These are phyloP conservation scores for Potamarius usumacintae DNA, from an alignment of 2,113 vertebrate species.

Conservation along the genomic window DNA sequence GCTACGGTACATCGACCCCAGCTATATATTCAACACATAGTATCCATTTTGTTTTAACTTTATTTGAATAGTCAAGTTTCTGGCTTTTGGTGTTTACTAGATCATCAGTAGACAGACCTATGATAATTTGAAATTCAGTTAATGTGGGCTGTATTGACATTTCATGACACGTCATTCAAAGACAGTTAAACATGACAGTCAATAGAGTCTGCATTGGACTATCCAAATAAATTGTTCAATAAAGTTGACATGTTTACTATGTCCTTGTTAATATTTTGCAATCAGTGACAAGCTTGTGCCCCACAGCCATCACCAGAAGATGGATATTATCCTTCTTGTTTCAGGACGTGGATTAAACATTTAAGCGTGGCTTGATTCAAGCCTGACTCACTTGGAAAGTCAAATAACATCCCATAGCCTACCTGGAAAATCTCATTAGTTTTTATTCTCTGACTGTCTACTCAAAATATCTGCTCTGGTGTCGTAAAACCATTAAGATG, in stretches of 20 bases:
- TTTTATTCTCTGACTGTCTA: not conserved
- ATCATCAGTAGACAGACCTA: not conserved
- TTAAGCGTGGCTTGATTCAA: not conserved
- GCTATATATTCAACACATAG: not conserved
- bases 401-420: not conserved
- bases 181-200: not conserved
- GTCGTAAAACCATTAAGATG: not conserved
- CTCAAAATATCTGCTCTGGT: not conserved
- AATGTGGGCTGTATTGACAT: not conserved
- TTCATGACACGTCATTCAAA: not conserved
- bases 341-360: not conserved
- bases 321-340: not conserved
- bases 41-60: not conserved
- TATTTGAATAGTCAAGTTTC: not conserved
- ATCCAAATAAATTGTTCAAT: not conserved
- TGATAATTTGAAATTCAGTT: not conserved
- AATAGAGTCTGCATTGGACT: not conserved
- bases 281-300: not conserved
- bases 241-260: not conserved
- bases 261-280: not conserved
- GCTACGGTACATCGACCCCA: not conserved
- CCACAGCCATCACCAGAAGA: not conserved
- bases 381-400: not conserved
- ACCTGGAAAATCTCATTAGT: not conserved
- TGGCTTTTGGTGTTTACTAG: not conserved